Evolutionary conservation across 2,888 invertebrate genomes (phyloP).

Genomic region (Nymphalis urticae): DNA sequence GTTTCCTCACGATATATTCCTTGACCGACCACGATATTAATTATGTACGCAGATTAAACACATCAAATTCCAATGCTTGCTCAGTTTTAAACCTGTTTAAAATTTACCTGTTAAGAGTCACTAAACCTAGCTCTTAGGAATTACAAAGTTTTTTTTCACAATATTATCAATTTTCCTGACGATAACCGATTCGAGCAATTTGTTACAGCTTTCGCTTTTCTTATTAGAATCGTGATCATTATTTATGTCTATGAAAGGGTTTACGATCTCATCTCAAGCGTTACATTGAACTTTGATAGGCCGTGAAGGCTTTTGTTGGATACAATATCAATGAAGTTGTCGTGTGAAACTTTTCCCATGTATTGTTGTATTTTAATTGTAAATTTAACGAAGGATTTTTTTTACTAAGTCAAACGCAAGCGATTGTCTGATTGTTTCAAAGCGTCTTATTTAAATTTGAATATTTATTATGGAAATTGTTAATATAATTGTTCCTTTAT

Average conservation of each 20-base stretch:
- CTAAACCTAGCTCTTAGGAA: too few species aligned
- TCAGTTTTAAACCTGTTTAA: too few species aligned
- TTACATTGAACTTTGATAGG: slow-evolving; percentile 36
- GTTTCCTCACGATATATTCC: too few species aligned
- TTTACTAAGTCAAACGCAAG: slow-evolving; percentile 3
- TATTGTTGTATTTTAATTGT: slow-evolving; percentile 23
- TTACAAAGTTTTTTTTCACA: neutral
- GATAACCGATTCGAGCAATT: slow-evolving; percentile 26
- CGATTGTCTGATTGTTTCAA: neutral
- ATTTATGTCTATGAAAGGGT: slow-evolving; percentile 47
- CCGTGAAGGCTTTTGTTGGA: slow-evolving; percentile 30
- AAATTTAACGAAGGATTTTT: slow-evolving; percentile 18
- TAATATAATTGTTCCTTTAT: too few species aligned
- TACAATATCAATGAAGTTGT: slow-evolving; percentile 16
- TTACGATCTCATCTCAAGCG: slow-evolving; percentile 44
- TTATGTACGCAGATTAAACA: too few species aligned
- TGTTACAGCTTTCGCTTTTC: slow-evolving; percentile 48
- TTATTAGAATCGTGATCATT: slow-evolving; percentile 39
- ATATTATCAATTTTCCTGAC: neutral
- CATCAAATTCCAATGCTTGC: too few species aligned
- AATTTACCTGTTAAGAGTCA: too few species aligned
- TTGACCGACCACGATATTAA: too few species aligned
- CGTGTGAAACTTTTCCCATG: slow-evolving; percentile 24
- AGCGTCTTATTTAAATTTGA: neutral
- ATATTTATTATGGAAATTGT: neutral